Evolutionary conservation across 2,113 vertebrate genomes (phyloP).

Genomic region (Phrynocephalus versicolor): DNA sequence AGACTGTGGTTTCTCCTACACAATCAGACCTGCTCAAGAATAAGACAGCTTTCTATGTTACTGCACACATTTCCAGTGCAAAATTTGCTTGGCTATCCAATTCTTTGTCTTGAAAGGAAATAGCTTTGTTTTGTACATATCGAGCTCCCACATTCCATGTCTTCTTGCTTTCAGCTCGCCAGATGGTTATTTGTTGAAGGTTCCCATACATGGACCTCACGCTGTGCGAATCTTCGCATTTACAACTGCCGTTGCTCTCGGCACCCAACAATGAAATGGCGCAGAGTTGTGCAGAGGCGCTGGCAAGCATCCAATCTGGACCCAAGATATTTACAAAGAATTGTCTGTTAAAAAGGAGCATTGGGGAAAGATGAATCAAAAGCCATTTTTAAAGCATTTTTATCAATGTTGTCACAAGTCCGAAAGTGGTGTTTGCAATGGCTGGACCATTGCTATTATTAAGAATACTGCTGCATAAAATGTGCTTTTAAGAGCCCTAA

Average conservation of each 20-base stretch:
- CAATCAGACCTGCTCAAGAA: not conserved
- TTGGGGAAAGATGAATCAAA: constrained; percentile 54
- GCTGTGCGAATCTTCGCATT: constrained; percentile 59
- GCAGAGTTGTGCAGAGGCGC: constrained; percentile 56
- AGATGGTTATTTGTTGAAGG: constrained; percentile 66
- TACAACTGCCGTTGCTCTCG: constrained; percentile 54
- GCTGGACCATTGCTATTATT: constrained; percentile 42
- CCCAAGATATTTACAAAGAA: constrained; percentile 63
- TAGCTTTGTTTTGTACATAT: not conserved
- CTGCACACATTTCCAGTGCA: not conserved
- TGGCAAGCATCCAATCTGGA: constrained; percentile 55
- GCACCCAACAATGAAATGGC: constrained; percentile 65
- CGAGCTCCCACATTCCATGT: not conserved
- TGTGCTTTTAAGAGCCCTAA: constrained; percentile 43
- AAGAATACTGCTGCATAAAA: constrained; percentile 44
- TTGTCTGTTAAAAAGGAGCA: constrained; percentile 60
- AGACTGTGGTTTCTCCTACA: too few species aligned
- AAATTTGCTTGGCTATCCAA: not conserved
- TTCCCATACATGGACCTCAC: constrained; percentile 65
- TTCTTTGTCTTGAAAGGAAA: not conserved
- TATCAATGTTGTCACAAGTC: constrained; percentile 50
- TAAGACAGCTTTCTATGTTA: not conserved
- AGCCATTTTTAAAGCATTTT: constrained; percentile 35
- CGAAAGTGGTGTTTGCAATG: constrained; percentile 18
- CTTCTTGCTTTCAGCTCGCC: constrained; percentile 45